A percentile compares a stretch with the other conserved stretches of the same genome.
phyloP scores from a whole-genome alignment of 2,797 vertebrate genomes.

The Tokudaia tokunoshimensis region DNA sequence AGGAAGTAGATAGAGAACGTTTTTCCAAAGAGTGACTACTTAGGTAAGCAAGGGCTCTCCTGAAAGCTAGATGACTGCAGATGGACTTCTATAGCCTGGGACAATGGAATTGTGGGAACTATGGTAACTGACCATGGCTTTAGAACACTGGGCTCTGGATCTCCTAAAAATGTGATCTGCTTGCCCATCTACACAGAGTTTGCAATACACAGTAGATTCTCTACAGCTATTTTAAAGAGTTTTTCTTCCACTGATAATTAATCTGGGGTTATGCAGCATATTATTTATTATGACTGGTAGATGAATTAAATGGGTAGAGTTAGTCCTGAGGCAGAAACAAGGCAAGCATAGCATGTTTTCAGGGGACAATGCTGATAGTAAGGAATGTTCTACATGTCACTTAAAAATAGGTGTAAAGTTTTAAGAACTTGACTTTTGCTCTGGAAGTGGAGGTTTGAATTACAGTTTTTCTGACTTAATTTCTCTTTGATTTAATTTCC shows the following conservation, averaged over 20 bases:
- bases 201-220: neutral
- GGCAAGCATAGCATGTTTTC: neutral
- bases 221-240: slow-evolving; percentile 25
- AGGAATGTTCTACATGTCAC: neutral
- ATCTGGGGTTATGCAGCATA: neutral
- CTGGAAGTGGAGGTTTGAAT: slow-evolving; percentile 3
- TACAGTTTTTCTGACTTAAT: slow-evolving; percentile 31
- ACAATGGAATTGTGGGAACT: neutral
- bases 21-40: slow-evolving; percentile 3
- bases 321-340: neutral
- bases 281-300: neutral
- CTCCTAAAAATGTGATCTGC: neutral
- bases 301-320: slow-evolving; percentile 8
- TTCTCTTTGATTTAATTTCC: slow-evolving; percentile 17
- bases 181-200: neutral
- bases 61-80: neutral
- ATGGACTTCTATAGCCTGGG: neutral
- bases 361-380: neutral
- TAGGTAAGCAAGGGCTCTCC: neutral
- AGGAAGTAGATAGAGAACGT: neutral
- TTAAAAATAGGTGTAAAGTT: slow-evolving; percentile 42
- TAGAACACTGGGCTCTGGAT: neutral
- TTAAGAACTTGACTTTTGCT: slow-evolving; percentile 39
- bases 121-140: neutral
- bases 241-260: slow-evolving; percentile 37